Base-by-base conservation (phyloP, 2,888 invertebrate species). In the Proisotoma minuta region DNA sequence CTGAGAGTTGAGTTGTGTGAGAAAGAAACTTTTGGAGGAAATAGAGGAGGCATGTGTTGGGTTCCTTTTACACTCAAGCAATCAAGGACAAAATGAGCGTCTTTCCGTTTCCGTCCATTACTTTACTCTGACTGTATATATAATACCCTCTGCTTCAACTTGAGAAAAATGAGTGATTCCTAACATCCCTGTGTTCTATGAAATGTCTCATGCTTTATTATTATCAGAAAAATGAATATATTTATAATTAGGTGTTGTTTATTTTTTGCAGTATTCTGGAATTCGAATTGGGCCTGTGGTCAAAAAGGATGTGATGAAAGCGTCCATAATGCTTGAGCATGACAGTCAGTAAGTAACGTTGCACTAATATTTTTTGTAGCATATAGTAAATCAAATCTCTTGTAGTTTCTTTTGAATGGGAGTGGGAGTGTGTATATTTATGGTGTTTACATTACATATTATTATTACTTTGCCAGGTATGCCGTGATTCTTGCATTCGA, bases 401-500 rank as follows among this genome's bases (percentile, higher is more conserved):
- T n/a, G n/a, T n/a, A n/a, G n/a, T n/a, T n/a, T n/a, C n/a, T n/a
- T n/a, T n/a, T n/a, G n/a, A n/a, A n/a, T n/a, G n/a, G n/a, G n/a
- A n/a, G n/a, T n/a, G n/a, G n/a, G n/a, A n/a, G n/a, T n/a, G n/a
- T n/a, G n/a, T n/a, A n/a, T n/a, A n/a, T n/a, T n/a, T n/a, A n/a
- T n/a, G n/a, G n/a, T n/a, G n/a, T n/a, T n/a, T n/a, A n/a, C n/a
- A n/a, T n/a, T n/a, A n/a, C n/a, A n/a, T n/a, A n/a, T n/a, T n/a
- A n/a, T n/a, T n/a, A n/a, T n/a, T n/a, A n/a, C n/a, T n/a, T n/a
- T n/a, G n/a, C n/a, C 77, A 91, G 91, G 79, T 92, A 88, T 79
- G 98, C 99, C 54, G 92, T 93, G 62, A 98, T 99, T 77, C 82
- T 99, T 74, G 99, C 99, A n/a, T 99, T 99, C 78, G 99, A 99